A percentile compares a stretch with the other conserved stretches of the same genome.
Conservation (phyloP, 2,113 vertebrate genomes). For the Ceyx cyanopectus region DNA sequence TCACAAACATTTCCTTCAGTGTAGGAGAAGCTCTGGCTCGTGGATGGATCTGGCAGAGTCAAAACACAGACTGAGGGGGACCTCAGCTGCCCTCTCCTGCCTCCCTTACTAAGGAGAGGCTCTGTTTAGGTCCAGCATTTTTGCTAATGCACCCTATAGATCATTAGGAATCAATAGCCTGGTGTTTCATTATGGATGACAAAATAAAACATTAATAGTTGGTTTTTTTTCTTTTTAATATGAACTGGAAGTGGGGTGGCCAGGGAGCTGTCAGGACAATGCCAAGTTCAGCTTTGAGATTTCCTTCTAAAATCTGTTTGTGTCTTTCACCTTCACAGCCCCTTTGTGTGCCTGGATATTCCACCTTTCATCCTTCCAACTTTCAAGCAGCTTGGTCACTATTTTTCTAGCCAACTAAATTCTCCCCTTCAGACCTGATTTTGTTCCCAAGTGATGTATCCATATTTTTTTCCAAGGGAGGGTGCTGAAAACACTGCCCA, state of each 20-base stretch:
- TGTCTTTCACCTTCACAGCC: background rate
- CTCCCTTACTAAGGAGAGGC: background rate
- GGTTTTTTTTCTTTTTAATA: background rate
- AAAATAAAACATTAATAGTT: constrained; percentile 52
- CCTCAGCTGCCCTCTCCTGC: background rate
- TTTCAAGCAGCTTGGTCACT: background rate
- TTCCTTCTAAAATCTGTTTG: background rate
- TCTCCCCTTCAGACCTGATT: background rate
- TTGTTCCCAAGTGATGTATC: background rate
- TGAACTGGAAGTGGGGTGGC: background rate
- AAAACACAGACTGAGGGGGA: rapidly evolving
- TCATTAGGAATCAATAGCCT: background rate
- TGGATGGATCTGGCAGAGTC: background rate
- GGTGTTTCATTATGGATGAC: constrained; percentile 12
- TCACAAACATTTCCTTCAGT: rapidly evolving
- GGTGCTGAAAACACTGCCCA: background rate
- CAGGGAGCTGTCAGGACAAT: background rate
- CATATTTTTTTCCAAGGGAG: background rate
- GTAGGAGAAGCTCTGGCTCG: background rate
- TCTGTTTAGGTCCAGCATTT: background rate
- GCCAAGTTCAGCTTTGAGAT: background rate
- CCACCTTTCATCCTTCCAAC: background rate
- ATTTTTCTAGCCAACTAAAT: background rate
- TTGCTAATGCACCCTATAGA: background rate
- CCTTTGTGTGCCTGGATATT: background rate